Evolutionary conservation across 2,888 invertebrate species (phyloP).

Genomic region (Tipula helvola): DNA sequence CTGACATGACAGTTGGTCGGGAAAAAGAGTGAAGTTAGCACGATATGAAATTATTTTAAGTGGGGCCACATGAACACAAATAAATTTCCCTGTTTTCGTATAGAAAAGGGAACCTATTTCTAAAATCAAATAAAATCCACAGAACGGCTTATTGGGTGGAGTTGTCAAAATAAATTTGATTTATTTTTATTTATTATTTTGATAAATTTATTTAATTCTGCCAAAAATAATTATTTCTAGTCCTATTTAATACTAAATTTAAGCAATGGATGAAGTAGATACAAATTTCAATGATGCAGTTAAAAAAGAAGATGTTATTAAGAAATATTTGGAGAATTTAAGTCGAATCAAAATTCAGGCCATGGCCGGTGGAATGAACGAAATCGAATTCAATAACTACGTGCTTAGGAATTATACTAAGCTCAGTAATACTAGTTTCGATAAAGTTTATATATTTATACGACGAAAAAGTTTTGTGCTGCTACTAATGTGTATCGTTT

Average conservation of each 20-base stretch:
- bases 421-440: background rate
- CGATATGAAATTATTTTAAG: background rate
- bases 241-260: background rate
- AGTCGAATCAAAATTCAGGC: background rate
- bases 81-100: background rate
- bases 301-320: background rate
- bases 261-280: background rate
- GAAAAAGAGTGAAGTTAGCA: conserved; percentile 5
- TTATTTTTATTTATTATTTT: background rate
- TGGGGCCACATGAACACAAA: background rate
- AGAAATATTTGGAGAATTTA: conserved; percentile 8
- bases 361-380: background rate
- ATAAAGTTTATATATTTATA: conserved; percentile 5
- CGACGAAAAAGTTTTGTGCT: background rate
- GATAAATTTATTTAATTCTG: background rate
- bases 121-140: background rate
- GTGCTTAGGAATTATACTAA: background rate
- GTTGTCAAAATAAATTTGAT: background rate
- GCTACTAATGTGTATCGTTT: background rate
- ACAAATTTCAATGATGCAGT: background rate
- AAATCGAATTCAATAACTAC: conserved; percentile 8
- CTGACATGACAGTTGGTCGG: background rate
- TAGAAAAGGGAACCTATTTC: background rate
- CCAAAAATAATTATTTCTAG: background rate
- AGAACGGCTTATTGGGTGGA: background rate